These are phyloP conservation scores for Tuberolachnus salignus DNA, from an alignment of 2,888 invertebrate genomes.

Conservation along the genomic window DNA sequence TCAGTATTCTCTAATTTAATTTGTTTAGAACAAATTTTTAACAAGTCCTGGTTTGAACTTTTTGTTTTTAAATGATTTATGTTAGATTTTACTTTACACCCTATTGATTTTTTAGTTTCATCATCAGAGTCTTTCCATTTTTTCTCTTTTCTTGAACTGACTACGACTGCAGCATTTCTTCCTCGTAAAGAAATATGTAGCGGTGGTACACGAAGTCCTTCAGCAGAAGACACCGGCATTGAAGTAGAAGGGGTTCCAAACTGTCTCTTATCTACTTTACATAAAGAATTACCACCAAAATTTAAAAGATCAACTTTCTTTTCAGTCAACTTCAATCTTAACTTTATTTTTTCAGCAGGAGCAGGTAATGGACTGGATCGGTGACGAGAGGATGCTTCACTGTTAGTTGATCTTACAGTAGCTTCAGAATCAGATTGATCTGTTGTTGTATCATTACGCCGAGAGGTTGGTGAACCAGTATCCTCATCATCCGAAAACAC, in stretches of 20 bases:
- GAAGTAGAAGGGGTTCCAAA: conserved; percentile 56
- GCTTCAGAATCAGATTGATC: conserved; percentile 68
- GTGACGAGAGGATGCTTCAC: conserved; percentile 62
- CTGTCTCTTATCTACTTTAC: conserved; percentile 58
- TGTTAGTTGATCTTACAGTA: conserved; percentile 67
- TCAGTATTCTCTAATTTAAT: conserved; percentile 47
- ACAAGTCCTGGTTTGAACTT: conserved; percentile 39
- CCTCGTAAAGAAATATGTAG: conserved; percentile 85
- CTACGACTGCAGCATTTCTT: conserved; percentile 80
- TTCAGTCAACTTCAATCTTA: conserved; percentile 77
- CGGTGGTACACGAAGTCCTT: conserved; percentile 84
- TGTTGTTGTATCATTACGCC: conserved; percentile 65
- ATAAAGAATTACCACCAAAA: conserved; percentile 69
- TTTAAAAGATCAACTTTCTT: conserved; percentile 77
- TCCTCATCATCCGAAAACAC: conserved; percentile 68
- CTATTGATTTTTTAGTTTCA: conserved; percentile 63
- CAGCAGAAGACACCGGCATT: conserved; percentile 61
- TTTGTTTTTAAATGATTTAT: conserved; percentile 52
- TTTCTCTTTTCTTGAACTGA: conserved; percentile 74
- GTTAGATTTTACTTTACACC: conserved; percentile 63
- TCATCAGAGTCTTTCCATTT: conserved; percentile 62
- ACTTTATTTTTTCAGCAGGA: conserved; percentile 77
- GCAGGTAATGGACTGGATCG: conserved; percentile 54
- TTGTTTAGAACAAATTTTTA: conserved; percentile 55
- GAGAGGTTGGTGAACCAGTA: conserved; percentile 66